These are phyloP conservation scores for Choristoneura rosaceana DNA, from an alignment of 2,888 invertebrate genomes.

Conservation along the genomic window DNA sequence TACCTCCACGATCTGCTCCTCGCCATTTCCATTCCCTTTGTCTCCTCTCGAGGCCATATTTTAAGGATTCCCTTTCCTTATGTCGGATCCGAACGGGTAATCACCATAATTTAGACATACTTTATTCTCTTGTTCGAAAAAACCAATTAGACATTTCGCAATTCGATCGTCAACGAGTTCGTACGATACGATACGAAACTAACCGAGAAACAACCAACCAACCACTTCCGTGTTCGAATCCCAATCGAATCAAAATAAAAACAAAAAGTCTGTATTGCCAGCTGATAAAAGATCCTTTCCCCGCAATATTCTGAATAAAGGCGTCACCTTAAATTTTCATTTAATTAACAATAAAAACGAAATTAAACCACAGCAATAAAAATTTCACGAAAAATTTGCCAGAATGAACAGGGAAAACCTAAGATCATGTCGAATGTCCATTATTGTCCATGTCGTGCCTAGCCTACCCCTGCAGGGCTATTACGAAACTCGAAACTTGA, in stretches of 20 bases:
- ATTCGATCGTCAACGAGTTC: conserved; percentile 65
- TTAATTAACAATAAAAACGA: no score
- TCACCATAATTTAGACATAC: conserved; percentile 81
- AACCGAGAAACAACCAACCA: conserved; percentile 52
- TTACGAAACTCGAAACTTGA: no score
- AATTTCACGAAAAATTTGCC: no score
- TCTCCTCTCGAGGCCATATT: conserved; percentile 86
- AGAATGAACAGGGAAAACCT: no score
- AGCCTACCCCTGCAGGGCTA: no score
- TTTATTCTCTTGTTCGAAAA: conserved; percentile 64
- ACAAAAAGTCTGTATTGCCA: conserved; percentile 64
- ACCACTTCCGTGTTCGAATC: conserved; percentile 79
- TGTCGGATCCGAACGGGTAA: conserved; percentile 60
- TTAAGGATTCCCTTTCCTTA: conserved; percentile 62
- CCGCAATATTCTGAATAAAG: not conserved
- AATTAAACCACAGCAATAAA: no score
- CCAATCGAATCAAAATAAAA: conserved; percentile 78
- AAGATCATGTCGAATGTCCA: no score
- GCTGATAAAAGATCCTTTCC: not conserved
- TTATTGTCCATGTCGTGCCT: no score
- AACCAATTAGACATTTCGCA: conserved; percentile 74
- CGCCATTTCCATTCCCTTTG: conserved; percentile 87
- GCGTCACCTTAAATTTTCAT: no score
- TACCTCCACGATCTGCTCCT: conserved; percentile 88
- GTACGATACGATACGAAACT: conserved; percentile 45